These are phyloP conservation scores for Mormyrops attenuatus DNA, from an alignment of 2,797 vertebrate species.

Conservation along the genomic window DNA sequence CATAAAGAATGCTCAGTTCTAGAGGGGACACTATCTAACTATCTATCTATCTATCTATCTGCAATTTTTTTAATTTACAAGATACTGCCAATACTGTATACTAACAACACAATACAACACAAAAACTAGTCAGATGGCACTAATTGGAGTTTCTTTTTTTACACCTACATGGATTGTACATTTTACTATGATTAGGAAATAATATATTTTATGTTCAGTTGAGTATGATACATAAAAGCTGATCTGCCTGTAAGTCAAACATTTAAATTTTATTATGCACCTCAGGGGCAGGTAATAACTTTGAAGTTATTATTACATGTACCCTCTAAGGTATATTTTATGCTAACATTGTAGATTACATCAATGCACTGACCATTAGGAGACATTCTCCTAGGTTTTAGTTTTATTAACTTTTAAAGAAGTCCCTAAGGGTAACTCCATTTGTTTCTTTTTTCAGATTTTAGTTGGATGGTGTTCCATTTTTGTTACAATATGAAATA, in stretches of 20 bases:
- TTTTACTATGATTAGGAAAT: conserved; percentile 11
- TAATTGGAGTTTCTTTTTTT: neutral
- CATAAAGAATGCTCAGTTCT: neutral
- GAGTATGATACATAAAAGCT: neutral
- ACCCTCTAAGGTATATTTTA: conserved; percentile 9
- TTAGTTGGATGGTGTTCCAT: neutral
- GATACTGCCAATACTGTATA: conserved; percentile 9
- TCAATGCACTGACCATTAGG: conserved; percentile 10
- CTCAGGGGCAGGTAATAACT: conserved; percentile 7
- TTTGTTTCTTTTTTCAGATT: neutral
- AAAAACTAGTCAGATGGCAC: neutral
- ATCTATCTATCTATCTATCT: neutral
- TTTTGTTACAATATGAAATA: neutral
- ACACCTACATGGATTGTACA: neutral
- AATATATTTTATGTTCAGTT: conserved; percentile 6
- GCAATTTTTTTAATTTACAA: neutral
- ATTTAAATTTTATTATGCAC: conserved; percentile 6
- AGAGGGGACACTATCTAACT: neutral
- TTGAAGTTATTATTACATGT: conserved; percentile 10
- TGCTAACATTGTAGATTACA: conserved; percentile 7
- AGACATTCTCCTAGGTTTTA: neutral
- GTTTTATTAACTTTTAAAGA: conserved; percentile 5
- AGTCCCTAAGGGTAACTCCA: neutral
- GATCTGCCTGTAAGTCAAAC: conserved; percentile 9
- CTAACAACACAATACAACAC: neutral